phyloP scores from a whole-genome alignment of 2,797 vertebrate species.

The Steatocranus sp. region DNA sequence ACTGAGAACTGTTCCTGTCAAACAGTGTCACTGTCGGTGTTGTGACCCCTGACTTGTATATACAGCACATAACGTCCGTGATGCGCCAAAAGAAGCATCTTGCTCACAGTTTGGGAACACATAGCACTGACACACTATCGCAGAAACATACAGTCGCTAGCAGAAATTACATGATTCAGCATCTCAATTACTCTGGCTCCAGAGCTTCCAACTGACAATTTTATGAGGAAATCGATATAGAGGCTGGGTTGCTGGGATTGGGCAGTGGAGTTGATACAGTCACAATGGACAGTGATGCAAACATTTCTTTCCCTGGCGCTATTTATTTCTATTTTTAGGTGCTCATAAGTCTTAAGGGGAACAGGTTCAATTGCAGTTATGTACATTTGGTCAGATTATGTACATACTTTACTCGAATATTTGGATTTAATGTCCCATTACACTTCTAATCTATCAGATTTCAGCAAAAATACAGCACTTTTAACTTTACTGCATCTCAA shows the following conservation, averaged over 20 bases:
- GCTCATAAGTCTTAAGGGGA: not conserved
- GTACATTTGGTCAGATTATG: not conserved
- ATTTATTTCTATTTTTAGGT: not conserved
- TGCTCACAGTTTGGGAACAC: not conserved
- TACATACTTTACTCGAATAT: not conserved
- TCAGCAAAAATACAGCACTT: not conserved
- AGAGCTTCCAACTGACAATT: conserved; percentile 14
- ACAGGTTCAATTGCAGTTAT: not conserved
- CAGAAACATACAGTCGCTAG: not conserved
- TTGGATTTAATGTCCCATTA: not conserved
- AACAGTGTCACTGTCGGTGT: conserved; percentile 9
- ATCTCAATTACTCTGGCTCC: conserved; percentile 14
- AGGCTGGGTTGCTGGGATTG: not conserved
- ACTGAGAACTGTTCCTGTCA: conserved; percentile 33
- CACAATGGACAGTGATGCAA: not conserved
- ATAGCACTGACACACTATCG: not conserved
- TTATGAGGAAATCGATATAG: conserved; percentile 35
- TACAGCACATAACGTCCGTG: not conserved
- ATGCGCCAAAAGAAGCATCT: not conserved
- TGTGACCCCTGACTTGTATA: conserved; percentile 25
- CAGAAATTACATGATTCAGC: conserved; percentile 29
- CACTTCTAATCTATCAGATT: not conserved
- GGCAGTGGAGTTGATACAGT: not conserved
- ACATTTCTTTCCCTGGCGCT: not conserved
- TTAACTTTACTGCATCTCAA: not conserved